Evolutionary conservation across 2,113 vertebrate species (phyloP), one percentile per base, ranked within the genome.

Genomic region (Gavia stellata): DNA sequence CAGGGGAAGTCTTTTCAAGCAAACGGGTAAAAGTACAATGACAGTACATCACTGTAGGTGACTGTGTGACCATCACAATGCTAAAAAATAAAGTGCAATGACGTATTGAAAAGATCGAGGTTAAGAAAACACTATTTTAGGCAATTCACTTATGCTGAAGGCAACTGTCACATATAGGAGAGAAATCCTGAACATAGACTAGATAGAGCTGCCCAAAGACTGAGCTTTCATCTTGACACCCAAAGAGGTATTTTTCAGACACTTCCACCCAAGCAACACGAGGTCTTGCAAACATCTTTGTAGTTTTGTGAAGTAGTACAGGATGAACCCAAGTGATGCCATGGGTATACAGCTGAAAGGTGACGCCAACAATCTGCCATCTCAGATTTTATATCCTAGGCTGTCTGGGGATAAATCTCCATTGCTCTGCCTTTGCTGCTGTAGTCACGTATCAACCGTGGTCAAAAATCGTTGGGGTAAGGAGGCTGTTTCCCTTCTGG

Each of bases 371-470:
- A 47, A n/a, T n/a, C 29, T 78, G 6, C 10, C 21, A 63, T 49
- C 36, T 63, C 45, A 52, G 10, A 5, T 71, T 58, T 74, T n/a
- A 26, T 56, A 53, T 90, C 66, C 52, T 55, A 16, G 20, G 26
- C 10, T 34, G 26, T 17, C 33, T n/a, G 24, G 31, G 24, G 16
- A 29, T 66, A 63, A 86, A 80, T 8, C 7, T n/a, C 5, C 15
- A 9, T 23, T 24, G 6, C 1, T 66, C 52, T 86, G 14, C 29
- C 7, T 71, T 80, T 68, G 44, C 15, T 86, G 15, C 18, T 86
- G 14, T 4, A 77, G 10, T 3, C 29, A 20, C 0, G 0, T 71
- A 33, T 17, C 23, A 81, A 45, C 17, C 10, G 3, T 8, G 8
- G 44, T 56, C 49, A 91, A 89, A 93, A 68, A 65, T 34, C 5